Percentiles rank a stretch among this genome's conserved stretches.
These are phyloP conservation scores for Macaca nemestrina DNA, from an alignment of 2,113 vertebrate species.

Conservation along the genomic window DNA sequence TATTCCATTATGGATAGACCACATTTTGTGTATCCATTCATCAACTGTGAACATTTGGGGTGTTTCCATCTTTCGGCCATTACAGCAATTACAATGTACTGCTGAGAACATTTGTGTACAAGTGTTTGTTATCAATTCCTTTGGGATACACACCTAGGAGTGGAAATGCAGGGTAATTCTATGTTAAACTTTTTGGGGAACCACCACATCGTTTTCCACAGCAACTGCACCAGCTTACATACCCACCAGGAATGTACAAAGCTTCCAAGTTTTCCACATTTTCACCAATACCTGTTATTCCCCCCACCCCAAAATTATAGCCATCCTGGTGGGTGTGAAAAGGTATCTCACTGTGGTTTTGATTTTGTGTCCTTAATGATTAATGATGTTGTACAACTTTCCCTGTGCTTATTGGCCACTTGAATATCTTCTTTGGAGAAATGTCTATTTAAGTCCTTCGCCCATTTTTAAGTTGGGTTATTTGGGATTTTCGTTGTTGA, in stretches of 20 bases:
- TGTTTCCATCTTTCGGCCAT: neutral
- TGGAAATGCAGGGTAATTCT: neutral
- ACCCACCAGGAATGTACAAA: neutral
- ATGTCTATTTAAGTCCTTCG: neutral
- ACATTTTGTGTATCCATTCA: neutral
- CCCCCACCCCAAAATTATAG: neutral
- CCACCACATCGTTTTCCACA: neutral
- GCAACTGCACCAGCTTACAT: neutral
- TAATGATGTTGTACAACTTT: neutral
- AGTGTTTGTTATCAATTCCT: neutral
- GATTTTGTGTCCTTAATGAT: neutral
- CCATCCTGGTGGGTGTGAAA: neutral
- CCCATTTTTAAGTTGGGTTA: neutral
- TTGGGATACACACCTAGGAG: neutral
- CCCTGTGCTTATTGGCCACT: neutral
- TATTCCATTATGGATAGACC: neutral
- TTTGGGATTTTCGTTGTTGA: neutral
- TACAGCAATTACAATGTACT: neutral
- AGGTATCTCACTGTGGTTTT: neutral
- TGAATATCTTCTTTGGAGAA: neutral
- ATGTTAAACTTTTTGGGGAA: neutral
- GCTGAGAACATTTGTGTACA: neutral
- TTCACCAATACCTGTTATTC: neutral
- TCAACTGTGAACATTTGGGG: neutral
- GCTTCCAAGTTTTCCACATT: neutral